Percentiles rank a stretch among this genome's conserved stretches.
phyloP scores from a whole-genome alignment of 2,797 vertebrate species.

The Lates japonicus region DNA sequence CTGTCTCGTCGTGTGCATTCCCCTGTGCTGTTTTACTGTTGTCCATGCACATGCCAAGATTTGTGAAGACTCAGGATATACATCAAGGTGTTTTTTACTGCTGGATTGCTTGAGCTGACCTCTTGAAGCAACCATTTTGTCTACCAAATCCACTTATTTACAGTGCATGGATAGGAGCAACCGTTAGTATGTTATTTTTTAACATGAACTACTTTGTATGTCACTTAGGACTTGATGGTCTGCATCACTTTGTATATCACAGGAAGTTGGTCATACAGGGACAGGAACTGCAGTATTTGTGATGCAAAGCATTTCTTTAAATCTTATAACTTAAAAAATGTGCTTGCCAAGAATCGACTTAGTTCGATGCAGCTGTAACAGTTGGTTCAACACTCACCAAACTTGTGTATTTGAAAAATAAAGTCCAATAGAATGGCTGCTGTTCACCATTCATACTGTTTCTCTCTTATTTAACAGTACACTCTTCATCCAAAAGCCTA shows the following conservation, averaged over 20 bases:
- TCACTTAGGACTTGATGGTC: conserved; percentile 77
- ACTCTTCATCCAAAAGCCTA: neutral
- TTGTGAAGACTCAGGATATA: conserved; percentile 79
- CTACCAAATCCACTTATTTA: conserved; percentile 46
- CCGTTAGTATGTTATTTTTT: conserved; percentile 51
- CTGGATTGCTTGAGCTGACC: conserved; percentile 53
- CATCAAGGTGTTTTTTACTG: conserved; percentile 62
- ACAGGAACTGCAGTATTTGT: conserved; percentile 75
- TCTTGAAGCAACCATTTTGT: conserved; percentile 61
- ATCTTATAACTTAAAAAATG: conserved; percentile 17
- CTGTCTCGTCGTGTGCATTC: conserved; percentile 36
- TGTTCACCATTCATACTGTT: conserved; percentile 62
- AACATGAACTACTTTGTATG: conserved; percentile 70
- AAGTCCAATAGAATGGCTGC: conserved; percentile 79
- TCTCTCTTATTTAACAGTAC: neutral
- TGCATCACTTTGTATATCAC: conserved; percentile 80
- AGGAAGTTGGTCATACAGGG: conserved; percentile 42
- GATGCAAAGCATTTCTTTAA: conserved; percentile 61
- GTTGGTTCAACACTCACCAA: conserved; percentile 50
- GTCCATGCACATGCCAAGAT: conserved; percentile 65
- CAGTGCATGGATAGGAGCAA: conserved; percentile 57
- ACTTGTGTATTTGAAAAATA: conserved; percentile 59
- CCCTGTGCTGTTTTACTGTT: conserved; percentile 47
- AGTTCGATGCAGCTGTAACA: conserved; percentile 50
- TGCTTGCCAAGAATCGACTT: conserved; percentile 32